Evolutionary conservation across 1,140 invertebrate species (phyloP).

Genomic region (Drosophila sucinea): DNA sequence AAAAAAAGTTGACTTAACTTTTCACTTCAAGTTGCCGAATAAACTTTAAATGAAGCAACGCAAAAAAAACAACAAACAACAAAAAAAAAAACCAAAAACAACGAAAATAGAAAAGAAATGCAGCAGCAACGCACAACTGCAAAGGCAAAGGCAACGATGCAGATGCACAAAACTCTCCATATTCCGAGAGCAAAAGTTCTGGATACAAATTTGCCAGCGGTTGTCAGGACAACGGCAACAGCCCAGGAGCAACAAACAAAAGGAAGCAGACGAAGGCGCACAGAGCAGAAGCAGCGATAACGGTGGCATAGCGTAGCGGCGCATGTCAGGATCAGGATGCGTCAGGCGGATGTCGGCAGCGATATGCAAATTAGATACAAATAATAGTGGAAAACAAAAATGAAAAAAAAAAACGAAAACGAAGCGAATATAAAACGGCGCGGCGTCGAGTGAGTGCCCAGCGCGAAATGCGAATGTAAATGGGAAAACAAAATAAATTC

Average conservation of each 20-base stretch:
- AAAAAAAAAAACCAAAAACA: neutral
- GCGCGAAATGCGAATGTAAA: slow-evolving; percentile 37
- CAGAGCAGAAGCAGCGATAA: slow-evolving; percentile 48
- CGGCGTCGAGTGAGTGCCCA: slow-evolving; percentile 62
- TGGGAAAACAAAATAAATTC: slow-evolving; percentile 27
- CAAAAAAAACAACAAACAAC: slow-evolving; percentile 6
- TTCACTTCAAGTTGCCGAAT: slow-evolving; percentile 77
- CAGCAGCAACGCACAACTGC: neutral
- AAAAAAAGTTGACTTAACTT: slow-evolving; percentile 76
- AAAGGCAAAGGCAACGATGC: slow-evolving; percentile 60
- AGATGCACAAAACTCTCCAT: slow-evolving; percentile 56
- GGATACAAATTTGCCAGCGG: slow-evolving; percentile 56
- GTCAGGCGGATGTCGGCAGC: slow-evolving; percentile 56
- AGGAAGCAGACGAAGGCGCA: slow-evolving; percentile 20
- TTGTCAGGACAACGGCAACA: slow-evolving; percentile 60
- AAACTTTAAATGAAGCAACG: slow-evolving; percentile 68
- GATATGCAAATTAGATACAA: slow-evolving; percentile 81
- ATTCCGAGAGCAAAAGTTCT: slow-evolving; percentile 9
- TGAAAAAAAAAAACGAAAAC: slow-evolving; percentile 47
- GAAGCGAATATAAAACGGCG: slow-evolving; percentile 78
- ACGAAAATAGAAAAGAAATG: neutral
- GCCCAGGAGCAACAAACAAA: slow-evolving; percentile 40
- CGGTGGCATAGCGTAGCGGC: slow-evolving; percentile 30
- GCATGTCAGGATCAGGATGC: slow-evolving; percentile 72
- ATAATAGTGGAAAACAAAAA: slow-evolving; percentile 63